A percentile compares a stretch with the other conserved stretches of the same genome.
Evolutionary conservation across 2,113 vertebrate species (phyloP).

Genomic region (Corythornis cristatus): DNA sequence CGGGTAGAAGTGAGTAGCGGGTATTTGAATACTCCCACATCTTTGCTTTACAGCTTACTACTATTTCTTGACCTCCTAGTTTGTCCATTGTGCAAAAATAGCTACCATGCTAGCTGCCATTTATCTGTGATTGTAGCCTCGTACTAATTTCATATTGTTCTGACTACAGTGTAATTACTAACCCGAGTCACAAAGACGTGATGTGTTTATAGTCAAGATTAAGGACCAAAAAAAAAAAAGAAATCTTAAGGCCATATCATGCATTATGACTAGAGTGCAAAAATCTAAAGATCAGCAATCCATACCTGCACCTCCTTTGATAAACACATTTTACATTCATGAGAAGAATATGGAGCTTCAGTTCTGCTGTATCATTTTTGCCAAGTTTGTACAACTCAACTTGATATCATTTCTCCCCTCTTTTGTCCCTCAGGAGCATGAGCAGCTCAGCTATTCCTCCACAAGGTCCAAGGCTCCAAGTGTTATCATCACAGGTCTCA

Average conservation of each 20-base stretch:
- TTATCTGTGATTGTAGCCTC: conserved; percentile 46
- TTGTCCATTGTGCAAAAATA: conserved; percentile 49
- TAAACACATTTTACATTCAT: conserved; percentile 42
- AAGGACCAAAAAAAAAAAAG: neutral
- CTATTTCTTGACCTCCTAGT: conserved; percentile 28
- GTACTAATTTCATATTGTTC: conserved; percentile 41
- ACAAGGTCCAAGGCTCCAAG: conserved; percentile 93
- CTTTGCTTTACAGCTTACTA: conserved; percentile 46
- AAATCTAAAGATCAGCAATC: neutral
- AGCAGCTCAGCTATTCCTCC: conserved; percentile 94
- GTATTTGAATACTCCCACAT: conserved; percentile 69
- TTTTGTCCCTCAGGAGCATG: conserved; percentile 86
- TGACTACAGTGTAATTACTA: conserved; percentile 21
- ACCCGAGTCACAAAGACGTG: neutral
- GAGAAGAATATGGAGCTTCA: conserved; percentile 34
- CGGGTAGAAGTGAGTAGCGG: conserved; percentile 81
- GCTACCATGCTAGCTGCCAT: conserved; percentile 59
- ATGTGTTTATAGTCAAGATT: conserved; percentile 1
- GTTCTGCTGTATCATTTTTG: conserved; percentile 29
- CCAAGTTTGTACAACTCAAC: conserved; percentile 34
- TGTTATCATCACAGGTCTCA: conserved; percentile 93
- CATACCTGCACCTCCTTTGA: conserved; percentile 34
- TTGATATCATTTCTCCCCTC: conserved; percentile 67
- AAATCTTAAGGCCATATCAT: conserved; percentile 48
- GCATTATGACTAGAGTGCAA: conserved; percentile 9